Base-by-base conservation (phyloP, 1,140 invertebrate species). In the Neodiprion lecontei region DNA sequence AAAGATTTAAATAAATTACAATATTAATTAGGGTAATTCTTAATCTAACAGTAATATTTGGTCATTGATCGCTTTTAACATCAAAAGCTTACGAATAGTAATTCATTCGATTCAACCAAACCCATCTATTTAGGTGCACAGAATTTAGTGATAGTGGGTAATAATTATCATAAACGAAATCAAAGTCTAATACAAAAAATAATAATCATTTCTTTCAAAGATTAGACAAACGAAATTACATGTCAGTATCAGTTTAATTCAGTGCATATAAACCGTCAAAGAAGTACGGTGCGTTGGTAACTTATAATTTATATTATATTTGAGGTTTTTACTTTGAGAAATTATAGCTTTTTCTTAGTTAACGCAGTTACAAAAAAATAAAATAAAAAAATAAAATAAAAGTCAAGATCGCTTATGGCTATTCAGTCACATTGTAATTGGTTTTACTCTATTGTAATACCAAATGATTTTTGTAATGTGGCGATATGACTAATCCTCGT, bases 41-140 rank as follows among this genome's bases (percentile, higher is more conserved):
- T 84, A 85, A 66, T 69, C 75, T 82, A 81, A 78, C 82, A 82
- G 80, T 82, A 88, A 88, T 88, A 88, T 88, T 88, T 88, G 87
- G 87, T 88, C 86, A 83, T 86, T 87, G 75, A 78, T 85, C 76
- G 77, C 74, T 78, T 80, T 73, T 72, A 74, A 70, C 28, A 4
- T 40, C 1, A 40, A 40, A 40, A 40, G 28, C 28, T 40, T 3
- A 40, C 5, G 28, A 40, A 40, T 40, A 40, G 28, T 40, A 40
- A 40, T 40, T 40, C 28, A 40, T 40, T 40, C 28, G 28, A 40
- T 40, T 40, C 28, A 40, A 40, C 28, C 28, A 40, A 40, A 40
- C 28, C 28, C 28, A 40, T 40, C 28, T 40, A 3, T 40, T 40
- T 40, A 40, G 2, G 28, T 40, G 28, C 28, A 40, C 28, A 40